A percentile compares a stretch with the other conserved stretches of the same genome.
phyloP scores from a whole-genome alignment of 2,797 vertebrate genomes.

The Phrynocephalus forsythii region DNA sequence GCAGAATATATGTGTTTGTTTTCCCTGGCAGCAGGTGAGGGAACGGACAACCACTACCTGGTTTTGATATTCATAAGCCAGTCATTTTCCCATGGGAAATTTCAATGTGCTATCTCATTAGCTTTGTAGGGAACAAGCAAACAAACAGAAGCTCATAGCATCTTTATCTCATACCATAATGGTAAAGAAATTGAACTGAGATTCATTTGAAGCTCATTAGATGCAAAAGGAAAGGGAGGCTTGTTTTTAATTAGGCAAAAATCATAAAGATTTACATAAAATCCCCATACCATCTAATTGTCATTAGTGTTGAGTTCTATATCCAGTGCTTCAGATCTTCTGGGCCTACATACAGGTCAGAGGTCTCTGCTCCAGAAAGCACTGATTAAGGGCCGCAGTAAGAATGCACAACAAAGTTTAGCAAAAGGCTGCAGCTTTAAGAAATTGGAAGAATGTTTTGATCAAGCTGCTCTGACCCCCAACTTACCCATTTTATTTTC shows the following conservation, averaged over 20 bases:
- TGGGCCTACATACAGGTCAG: slow-evolving; percentile 6
- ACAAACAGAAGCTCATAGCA: background rate
- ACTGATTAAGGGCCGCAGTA: background rate
- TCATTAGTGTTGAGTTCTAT: slow-evolving; percentile 16
- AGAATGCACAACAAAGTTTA: slow-evolving; percentile 13
- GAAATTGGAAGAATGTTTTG: background rate
- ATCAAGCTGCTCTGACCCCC: background rate
- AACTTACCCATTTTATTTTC: background rate
- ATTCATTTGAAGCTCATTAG: slow-evolving; percentile 37
- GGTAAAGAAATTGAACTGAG: slow-evolving; percentile 27
- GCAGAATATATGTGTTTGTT: background rate
- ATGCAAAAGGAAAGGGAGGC: slow-evolving; percentile 25
- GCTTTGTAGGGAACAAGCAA: background rate
- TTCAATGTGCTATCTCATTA: background rate
- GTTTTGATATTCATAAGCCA: background rate
- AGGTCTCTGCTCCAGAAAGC: slow-evolving; percentile 12
- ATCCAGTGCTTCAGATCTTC: background rate
- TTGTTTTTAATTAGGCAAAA: slow-evolving; percentile 38
- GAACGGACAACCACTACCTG: background rate
- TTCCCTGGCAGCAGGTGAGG: background rate
- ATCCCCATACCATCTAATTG: background rate
- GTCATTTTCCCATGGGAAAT: slow-evolving; percentile 10
- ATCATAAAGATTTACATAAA: slow-evolving; percentile 32
- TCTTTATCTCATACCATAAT: slow-evolving; percentile 27
- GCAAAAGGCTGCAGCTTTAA: slow-evolving; percentile 19